These are phyloP conservation scores for Spodoptera frugiperda DNA, from an alignment of 1,140 invertebrate species.

Conservation along the genomic window DNA sequence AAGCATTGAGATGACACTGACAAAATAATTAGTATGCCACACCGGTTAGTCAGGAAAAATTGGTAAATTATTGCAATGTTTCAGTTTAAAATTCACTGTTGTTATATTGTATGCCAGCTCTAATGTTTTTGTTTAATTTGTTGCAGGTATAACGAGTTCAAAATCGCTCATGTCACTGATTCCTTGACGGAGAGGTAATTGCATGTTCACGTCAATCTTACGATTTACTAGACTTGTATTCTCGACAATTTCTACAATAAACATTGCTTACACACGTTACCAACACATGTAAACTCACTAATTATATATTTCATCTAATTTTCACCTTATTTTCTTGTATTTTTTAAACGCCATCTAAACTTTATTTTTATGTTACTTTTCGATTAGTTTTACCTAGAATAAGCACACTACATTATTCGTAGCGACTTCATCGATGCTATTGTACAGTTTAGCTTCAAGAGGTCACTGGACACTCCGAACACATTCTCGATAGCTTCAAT, in stretches of 20 bases:
- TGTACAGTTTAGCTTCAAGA: conserved; percentile 20
- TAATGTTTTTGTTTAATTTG: conserved; percentile 15
- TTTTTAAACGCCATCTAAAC: neutral
- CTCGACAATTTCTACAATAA: neutral
- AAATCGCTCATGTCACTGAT: conserved; percentile 14
- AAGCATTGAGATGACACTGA: neutral
- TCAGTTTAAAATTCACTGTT: neutral
- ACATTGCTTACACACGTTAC: conserved; percentile 17
- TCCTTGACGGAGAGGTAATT: neutral
- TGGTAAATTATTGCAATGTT: neutral
- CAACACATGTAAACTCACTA: conserved; percentile 41
- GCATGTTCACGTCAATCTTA: neutral
- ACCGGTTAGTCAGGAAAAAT: neutral
- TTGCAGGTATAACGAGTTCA: conserved; percentile 30
- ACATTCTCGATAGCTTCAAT: conserved; percentile 41
- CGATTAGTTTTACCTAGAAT: neutral
- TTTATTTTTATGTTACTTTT: conserved; percentile 10
- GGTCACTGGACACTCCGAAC: conserved; percentile 43
- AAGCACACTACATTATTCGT: conserved; percentile 9
- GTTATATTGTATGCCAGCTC: neutral
- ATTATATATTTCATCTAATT: conserved; percentile 8
- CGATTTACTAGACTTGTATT: neutral
- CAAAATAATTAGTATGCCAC: conserved; percentile 14
- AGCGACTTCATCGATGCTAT: neutral
- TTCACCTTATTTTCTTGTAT: neutral